Base-by-base conservation (phyloP, 1,140 invertebrate species). In the Uloborus diversus region DNA sequence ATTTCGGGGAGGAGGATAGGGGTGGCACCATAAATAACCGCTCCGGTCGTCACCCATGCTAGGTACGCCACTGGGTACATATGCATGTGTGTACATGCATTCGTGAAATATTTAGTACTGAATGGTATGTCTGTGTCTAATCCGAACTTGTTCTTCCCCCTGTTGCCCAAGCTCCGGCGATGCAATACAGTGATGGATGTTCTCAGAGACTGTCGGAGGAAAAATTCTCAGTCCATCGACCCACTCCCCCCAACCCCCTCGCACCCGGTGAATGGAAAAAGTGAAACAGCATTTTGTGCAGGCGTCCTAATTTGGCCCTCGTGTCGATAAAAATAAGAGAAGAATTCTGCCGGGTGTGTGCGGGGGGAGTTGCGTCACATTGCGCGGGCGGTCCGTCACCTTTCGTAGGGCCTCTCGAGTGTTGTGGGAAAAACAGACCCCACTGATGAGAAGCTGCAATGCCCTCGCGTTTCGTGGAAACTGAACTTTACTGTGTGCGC, bases 361-460 rank as follows among this genome's bases (percentile, higher is more conserved):
- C 33, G 47, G 35, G 17, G 37, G 23, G 64, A n/a, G 14, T 66
- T 71, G 69, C 69, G 69, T 71, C 69, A 71, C 69, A 30, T 33
- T 71, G 51, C 53, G 53, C 28, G 35, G 69, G 69, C 53, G 53
- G 53, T 32, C 51, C 27, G 14, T 25, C 32, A 71, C 69, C 69
- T 71, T 61, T 59, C 33, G 69, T 27, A 30, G 69, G 69, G 53
- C 69, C 56, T 61, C 53, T 71, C 53, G 33, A 71, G 69, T 71
- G 69, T 61, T 57, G 69, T 71, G 69, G 69, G 69, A 71, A 71
- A 57, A 69, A 69, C 66, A 69, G 66, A 61, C 53, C 53, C 53
- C 28, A 20, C 4, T 30, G 64, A 68, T 42, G 30, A 69, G 51
- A 69, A 47, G 47, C 33, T 35, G 35, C 56, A 33, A 59, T 37